Conservation (phyloP, 2,797 vertebrate genomes). For the Lutjanus campechanus region DNA sequence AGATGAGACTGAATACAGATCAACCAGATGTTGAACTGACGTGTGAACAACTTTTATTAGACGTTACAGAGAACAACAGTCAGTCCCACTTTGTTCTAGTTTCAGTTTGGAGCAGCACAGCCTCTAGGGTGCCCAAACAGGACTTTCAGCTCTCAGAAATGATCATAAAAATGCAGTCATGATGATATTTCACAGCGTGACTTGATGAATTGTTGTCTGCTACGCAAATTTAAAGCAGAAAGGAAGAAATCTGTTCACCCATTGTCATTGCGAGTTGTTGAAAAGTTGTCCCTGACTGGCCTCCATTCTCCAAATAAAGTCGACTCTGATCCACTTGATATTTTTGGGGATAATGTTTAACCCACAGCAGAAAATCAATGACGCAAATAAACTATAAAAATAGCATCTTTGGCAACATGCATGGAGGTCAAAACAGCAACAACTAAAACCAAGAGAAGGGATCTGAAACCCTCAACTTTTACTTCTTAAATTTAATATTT, state of each 20-base stretch:
- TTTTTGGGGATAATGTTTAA: constrained; percentile 52
- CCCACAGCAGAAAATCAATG: constrained; percentile 44
- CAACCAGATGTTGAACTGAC: neutral
- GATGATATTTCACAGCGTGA: neutral
- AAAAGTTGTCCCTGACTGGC: no score
- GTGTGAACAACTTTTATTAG: no score
- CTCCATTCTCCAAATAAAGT: neutral
- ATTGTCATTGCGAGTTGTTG: neutral
- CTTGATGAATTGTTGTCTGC: neutral
- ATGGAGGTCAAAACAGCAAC: constrained; percentile 7
- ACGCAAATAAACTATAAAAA: constrained; percentile 56
- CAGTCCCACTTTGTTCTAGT: neutral
- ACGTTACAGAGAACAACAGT: neutral
- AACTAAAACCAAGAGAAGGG: neutral
- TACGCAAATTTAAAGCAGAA: neutral
- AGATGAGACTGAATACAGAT: neutral
- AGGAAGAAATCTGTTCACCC: neutral
- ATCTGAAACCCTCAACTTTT: neutral
- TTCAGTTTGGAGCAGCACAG: neutral
- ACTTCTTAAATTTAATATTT: neutral
- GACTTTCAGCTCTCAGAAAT: neutral
- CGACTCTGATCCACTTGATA: neutral
- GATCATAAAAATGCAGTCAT: no score
- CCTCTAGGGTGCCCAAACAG: neutral
- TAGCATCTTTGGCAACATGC: constrained; percentile 33